Conservation (phyloP, 1,140 invertebrate genomes). For the Globodera rostochiensis region DNA sequence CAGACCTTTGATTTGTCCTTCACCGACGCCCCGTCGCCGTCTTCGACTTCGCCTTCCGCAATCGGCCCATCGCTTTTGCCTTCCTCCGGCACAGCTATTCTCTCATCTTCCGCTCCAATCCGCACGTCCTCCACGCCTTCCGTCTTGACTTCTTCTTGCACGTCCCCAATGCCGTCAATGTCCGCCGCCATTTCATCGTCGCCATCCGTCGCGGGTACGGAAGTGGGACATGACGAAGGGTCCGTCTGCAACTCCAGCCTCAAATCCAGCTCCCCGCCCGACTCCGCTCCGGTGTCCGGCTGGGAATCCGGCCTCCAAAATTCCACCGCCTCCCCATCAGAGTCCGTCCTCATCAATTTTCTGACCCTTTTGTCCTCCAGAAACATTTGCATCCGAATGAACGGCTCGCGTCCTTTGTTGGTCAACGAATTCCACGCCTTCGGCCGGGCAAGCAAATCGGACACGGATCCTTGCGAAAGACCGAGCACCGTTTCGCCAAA, state of each 20-base stretch:
- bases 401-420: conserved; percentile 92
- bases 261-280: background rate
- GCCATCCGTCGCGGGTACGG: background rate
- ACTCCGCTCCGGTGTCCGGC: conserved; percentile 4
- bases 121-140: background rate
- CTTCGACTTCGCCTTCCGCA: background rate
- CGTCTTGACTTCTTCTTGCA: background rate
- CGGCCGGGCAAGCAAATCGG: conserved; percentile 86
- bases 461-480: conserved; percentile 86
- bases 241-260: background rate
- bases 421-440: conserved; percentile 97
- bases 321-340: background rate
- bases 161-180: background rate
- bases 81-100: background rate
- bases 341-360: conserved; percentile 12
- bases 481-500: conserved; percentile 97
- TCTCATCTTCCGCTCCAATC: background rate
- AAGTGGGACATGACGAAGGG: background rate
- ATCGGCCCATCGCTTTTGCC: background rate
- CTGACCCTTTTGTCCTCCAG: conserved; percentile 73
- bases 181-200: background rate
- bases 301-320: background rate
- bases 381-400: conserved; percentile 97
- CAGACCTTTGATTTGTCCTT: background rate
- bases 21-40: background rate